phyloP scores from a whole-genome alignment of 2,797 vertebrate species.

The Thaleichthys pacificus region DNA sequence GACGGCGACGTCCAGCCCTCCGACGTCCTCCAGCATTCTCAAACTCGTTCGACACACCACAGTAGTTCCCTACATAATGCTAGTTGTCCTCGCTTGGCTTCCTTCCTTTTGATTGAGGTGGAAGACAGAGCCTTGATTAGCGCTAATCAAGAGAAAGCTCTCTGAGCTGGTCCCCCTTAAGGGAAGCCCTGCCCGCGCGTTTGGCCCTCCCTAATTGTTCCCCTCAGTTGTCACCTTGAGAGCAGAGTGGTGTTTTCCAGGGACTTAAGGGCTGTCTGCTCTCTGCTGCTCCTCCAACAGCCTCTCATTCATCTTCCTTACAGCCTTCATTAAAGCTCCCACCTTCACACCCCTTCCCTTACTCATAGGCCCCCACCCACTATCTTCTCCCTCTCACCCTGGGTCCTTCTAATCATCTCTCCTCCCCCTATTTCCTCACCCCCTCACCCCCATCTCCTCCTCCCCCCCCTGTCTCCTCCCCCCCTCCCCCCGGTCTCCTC shows the following conservation, averaged over 20 bases:
- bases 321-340: slow-evolving; percentile 20
- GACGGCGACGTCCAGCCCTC: no score
- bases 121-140: slow-evolving; percentile 8
- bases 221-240: slow-evolving; percentile 18
- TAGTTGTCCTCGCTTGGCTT: background rate
- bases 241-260: slow-evolving; percentile 14
- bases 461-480: slow-evolving; percentile 1
- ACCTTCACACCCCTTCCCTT: background rate
- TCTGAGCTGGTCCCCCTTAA: slow-evolving; percentile 3
- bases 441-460: slow-evolving; percentile 2
- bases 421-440: slow-evolving; percentile 21
- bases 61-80: no score
- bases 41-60: no score
- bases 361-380: slow-evolving; percentile 3
- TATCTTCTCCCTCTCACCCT: background rate
- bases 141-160: slow-evolving; percentile 10
- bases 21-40: no score
- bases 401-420: slow-evolving; percentile 22
- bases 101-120: background rate
- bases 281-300: slow-evolving; percentile 15
- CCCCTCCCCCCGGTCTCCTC: background rate
- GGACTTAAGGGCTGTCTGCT: slow-evolving; percentile 16
- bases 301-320: slow-evolving; percentile 34
- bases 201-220: background rate
- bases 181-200: background rate